Evolutionary conservation across 2,888 invertebrate species (phyloP).

Genomic region (Sphaerophoria taeniata): DNA sequence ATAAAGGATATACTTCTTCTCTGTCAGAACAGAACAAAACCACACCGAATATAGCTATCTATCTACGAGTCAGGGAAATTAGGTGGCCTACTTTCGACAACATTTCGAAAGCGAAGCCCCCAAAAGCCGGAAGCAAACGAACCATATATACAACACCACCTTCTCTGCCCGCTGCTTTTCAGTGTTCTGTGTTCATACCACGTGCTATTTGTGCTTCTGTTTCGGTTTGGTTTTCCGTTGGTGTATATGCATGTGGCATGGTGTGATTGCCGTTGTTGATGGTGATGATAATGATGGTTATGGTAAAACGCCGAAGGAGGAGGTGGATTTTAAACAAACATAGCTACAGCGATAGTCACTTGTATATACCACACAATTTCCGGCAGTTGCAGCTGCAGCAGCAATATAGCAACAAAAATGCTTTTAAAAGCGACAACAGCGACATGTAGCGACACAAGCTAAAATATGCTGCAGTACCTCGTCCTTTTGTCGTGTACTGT

Average conservation of each 20-base stretch:
- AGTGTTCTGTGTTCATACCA: conserved; percentile 34
- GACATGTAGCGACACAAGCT: not conserved
- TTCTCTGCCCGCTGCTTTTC: not conserved
- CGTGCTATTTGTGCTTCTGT: conserved; percentile 44
- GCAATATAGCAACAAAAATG: not conserved
- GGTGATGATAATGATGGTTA: conserved; percentile 5
- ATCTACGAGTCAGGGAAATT: conserved; percentile 49
- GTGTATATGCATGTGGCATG: not conserved
- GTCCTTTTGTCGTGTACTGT: conserved; percentile 33
- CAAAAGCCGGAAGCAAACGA: conserved; percentile 69
- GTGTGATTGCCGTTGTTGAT: conserved; percentile 23
- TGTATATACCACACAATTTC: conserved; percentile 55
- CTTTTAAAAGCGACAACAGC: conserved; percentile 35
- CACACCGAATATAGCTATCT: conserved; percentile 5
- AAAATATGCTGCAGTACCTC: conserved; percentile 63
- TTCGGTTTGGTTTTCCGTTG: not conserved
- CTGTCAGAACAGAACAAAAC: not conserved
- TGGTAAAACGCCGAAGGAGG: conserved; percentile 9
- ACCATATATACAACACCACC: conserved; percentile 10
- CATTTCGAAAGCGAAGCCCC: conserved; percentile 49
- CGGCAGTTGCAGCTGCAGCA: conserved; percentile 56
- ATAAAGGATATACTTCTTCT: conserved; percentile 22
- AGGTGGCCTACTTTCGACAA: conserved; percentile 69
- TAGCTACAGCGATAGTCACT: conserved; percentile 2
- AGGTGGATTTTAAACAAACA: conserved; percentile 35